Base-by-base conservation (phyloP, 1,140 invertebrate genomes). In the Chrysopa pallens region DNA sequence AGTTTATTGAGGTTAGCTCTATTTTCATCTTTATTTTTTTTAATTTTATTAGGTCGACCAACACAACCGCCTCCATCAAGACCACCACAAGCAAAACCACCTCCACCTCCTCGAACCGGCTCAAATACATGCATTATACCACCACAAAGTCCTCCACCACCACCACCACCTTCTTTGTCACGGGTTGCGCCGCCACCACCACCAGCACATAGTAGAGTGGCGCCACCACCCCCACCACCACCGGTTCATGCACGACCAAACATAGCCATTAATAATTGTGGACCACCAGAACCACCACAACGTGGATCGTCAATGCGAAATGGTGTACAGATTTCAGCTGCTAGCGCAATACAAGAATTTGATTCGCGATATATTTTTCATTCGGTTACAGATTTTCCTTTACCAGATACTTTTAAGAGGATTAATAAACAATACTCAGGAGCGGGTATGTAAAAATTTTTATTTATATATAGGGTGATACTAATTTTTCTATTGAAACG, bases 61-160 rank as follows among this genome's bases (percentile, higher is more conserved):
- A 58, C 53, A 57, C 56, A 48, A 49, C 55, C 52, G 52, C 46
- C 50, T 50, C 38, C 38, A 11, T 23, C 38, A 9, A 14, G 15
- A 14, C 14, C n/a, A 6, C 11, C 11, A 23, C 17, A 23, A 23
- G 6, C 17, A 23, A 23, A 23, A 23, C 17, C 17, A 8, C 14
- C 38, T 46, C 39, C 40, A 42, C 42, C 44, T 14, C 9, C 14
- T 6, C 35, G 35, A 14, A 12, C n/a, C 9, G 35, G 35, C 35
- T n/a, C 14, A 14, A n/a, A 36, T 38, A 36, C 29, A 31, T 39
- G 29, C n/a, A 23, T 38, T 13, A 8, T 13, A 43, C 27, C 12
- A 9, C 17, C 35, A 38, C 38, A 13, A 29, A 38, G 39, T 35
- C 42, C 23, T 29, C 36, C 35, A 38, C 13, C 37, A 38, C 17